These are phyloP conservation scores for Tortrix viridana DNA, from an alignment of 2,888 invertebrate species.

Conservation along the genomic window DNA sequence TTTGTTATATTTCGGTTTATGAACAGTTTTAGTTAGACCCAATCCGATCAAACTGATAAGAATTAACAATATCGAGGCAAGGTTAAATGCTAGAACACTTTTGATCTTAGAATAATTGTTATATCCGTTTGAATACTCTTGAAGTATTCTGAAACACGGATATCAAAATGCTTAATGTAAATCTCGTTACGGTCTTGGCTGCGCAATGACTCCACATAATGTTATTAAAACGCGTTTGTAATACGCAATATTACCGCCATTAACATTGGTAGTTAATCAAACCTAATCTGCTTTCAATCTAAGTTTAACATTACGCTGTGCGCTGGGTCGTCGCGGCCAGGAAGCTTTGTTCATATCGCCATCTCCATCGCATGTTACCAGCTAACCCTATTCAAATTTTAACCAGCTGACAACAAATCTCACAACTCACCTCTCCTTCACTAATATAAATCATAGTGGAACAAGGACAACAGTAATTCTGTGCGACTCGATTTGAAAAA, in stretches of 20 bases:
- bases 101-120: too few species aligned
- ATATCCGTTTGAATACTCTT: background rate
- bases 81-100: too few species aligned
- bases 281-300: conserved; percentile 72
- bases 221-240: conserved; percentile 23
- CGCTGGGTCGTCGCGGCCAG: conserved; percentile 64
- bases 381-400: conserved; percentile 46
- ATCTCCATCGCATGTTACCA: conserved; percentile 60
- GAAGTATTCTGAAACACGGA: background rate
- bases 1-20: too few species aligned
- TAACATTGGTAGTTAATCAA: conserved; percentile 63
- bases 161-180: conserved; percentile 8
- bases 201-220: conserved; percentile 26
- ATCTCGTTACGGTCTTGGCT: conserved; percentile 21
- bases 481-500: conserved; percentile 2
- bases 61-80: too few species aligned
- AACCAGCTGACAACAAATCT: conserved; percentile 46
- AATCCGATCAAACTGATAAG: too few species aligned
- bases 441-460: conserved; percentile 8
- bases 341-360: conserved; percentile 76
- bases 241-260: conserved; percentile 28
- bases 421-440: conserved; percentile 29
- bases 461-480: conserved; percentile 4
- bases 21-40: too few species aligned
- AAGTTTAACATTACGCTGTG: conserved; percentile 64